Base-by-base conservation (phyloP, 2,888 invertebrate genomes). In the Stenolophus ochropezus region DNA sequence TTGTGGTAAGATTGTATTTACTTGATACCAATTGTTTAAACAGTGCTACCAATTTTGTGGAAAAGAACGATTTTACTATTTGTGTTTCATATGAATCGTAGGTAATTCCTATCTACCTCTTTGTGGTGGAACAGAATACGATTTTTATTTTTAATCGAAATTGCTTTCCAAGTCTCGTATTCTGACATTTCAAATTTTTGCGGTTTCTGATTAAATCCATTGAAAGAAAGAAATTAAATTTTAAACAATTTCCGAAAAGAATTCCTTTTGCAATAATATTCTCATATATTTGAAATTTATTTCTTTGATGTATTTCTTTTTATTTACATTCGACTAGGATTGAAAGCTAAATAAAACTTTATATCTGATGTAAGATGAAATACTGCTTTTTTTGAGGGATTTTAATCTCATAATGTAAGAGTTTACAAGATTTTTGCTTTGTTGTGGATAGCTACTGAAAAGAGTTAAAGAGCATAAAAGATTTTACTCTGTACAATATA, bases 101-200 rank as follows among this genome's bases (percentile, higher is more conserved):
- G 25, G 25, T 27, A 61, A 61, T 23, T 61, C 61, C 61, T 61
- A 23, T 61, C 25, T 61, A 61, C 61, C 61, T 25, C 21, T 25
- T n/a, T 25, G 61, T 14, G 61, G 61, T 61, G 11, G 25, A n/a
- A 23, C 1, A 23, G 1, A 61, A 61, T 23, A 11, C 23, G 25
- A 61, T 61, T 25, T 23, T 61, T 14, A 25, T 23, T 25, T 61
- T 61, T 25, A 14, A 61, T 14, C 61, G 14, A 61, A 61, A 61
- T 25, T 61, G 25, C 61, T 6, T 61, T 61, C 25, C 61, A 6
- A 14, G 11, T 61, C 23, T 61, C 25, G 61, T 25, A 8, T 3
- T 25, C 61, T 61, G 61, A 61, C 61, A 61, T 27, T 61, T 61
- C 25, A 61, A 14, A 61, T 25, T 61, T 61, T 25, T 25, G 4